phyloP scores from a whole-genome alignment of 2,797 vertebrate genomes.

The Varecia variegata region DNA sequence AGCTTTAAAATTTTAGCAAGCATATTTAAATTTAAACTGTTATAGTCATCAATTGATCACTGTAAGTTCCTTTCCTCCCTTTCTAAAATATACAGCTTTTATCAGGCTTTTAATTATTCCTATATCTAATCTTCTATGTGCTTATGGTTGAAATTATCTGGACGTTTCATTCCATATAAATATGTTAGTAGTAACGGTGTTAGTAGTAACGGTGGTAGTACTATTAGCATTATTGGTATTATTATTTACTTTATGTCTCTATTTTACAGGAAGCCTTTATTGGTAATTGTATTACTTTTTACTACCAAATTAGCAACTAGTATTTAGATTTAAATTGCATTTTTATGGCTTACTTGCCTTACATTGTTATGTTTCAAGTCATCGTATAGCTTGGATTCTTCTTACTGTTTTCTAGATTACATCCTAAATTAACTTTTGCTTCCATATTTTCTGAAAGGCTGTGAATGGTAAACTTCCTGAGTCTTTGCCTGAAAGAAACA shows the following conservation, averaged over 20 bases:
- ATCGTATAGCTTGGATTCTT: not conserved
- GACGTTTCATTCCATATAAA: conserved; percentile 31
- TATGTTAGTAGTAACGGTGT: not conserved
- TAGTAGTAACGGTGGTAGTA: not conserved
- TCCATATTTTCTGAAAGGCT: not conserved
- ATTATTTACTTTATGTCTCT: conserved; percentile 28
- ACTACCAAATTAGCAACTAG: conserved; percentile 17
- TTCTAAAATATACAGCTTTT: not conserved
- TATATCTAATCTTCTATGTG: not conserved
- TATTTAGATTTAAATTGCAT: conserved; percentile 30
- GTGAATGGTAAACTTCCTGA: not conserved
- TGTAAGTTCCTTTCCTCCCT: not conserved
- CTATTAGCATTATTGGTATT: conserved; percentile 10
- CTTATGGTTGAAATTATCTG: conserved; percentile 18
- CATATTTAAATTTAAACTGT: not conserved
- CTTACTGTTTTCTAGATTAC: not conserved
- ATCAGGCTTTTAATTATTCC: conserved; percentile 1
- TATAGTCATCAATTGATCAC: not conserved
- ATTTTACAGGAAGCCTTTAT: conserved; percentile 37
- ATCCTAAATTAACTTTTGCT: not conserved
- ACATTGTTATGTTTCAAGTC: not conserved
- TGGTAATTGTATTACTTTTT: not conserved
- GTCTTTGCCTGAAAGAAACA: not conserved
- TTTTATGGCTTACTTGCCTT: conserved; percentile 5
- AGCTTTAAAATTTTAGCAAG: not conserved